These are phyloP conservation scores for Archips xylosteana DNA, from an alignment of 2,888 invertebrate species.

Conservation along the genomic window DNA sequence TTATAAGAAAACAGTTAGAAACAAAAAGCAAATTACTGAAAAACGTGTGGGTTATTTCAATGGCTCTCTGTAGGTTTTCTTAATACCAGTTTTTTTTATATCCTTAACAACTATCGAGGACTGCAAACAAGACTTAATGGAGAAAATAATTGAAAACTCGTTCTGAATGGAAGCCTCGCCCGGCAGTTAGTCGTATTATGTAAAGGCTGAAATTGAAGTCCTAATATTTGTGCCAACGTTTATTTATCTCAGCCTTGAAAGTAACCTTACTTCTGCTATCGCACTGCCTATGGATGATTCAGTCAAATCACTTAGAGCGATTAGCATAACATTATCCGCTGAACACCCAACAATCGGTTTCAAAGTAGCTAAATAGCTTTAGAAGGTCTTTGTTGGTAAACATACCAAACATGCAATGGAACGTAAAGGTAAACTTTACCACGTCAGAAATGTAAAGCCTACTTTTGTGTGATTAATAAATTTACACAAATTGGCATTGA, in stretches of 20 bases:
- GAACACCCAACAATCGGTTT: slow-evolving; percentile 5
- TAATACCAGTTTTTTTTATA: no score
- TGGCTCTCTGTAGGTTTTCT: no score
- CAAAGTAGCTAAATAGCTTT: slow-evolving; percentile 25
- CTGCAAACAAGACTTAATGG: no score
- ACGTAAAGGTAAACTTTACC: slow-evolving; percentile 22
- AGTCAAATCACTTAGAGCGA: slow-evolving; percentile 15
- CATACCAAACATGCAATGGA: slow-evolving; percentile 11
- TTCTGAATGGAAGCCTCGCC: no score
- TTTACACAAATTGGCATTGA: slow-evolving; percentile 35
- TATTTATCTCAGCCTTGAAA: slow-evolving; percentile 8
- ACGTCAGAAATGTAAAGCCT: slow-evolving; percentile 24
- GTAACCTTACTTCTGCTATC: not conserved
- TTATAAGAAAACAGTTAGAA: no score
- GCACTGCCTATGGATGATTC: slow-evolving; percentile 6
- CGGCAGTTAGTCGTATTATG: not conserved
- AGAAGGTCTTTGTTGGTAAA: slow-evolving; percentile 29
- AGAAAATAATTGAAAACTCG: no score
- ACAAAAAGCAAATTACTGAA: no score
- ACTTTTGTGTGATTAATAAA: slow-evolving; percentile 32
- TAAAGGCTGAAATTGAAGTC: not conserved
- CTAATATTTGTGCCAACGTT: not conserved
- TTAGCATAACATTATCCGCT: slow-evolving; percentile 7
- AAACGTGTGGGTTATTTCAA: no score
- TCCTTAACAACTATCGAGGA: no score